Base-by-base conservation (phyloP, 2,888 invertebrate species). In the Agriopis leucophaearia region DNA sequence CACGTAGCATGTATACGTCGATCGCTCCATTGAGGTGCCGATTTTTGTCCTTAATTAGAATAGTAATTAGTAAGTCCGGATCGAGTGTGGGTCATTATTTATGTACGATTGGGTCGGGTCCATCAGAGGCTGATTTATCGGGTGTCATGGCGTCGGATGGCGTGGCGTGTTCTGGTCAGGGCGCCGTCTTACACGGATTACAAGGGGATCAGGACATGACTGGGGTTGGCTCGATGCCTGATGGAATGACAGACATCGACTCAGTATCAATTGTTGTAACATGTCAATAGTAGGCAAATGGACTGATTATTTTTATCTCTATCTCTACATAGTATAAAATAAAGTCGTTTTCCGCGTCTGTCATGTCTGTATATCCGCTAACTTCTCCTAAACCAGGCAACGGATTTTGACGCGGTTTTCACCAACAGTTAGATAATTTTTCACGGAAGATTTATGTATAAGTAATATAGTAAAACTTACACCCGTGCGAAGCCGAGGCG, bases 51-150 rank as follows among this genome's bases (percentile, higher is more conserved):
- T 76, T 81, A 79, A 79, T 82, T 76, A 74, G 71, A 73, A 72
- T 74, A 71, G 73, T 73, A 64, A 61, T 68, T 64, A 57, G 36
- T 69, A 45, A 42, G 56, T 48, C 40, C 45, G 50, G 65, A 44
- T 56, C 52, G 61, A 44, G 40, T 65, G 47, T 38, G 45, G 67
- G 67, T 69, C 69, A 66, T 71, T 73, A 73, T 69, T 74, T 73
- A 71, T 71, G 71, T 73, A 55, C 69, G 75, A 80, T 72, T 74
- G 71, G 78, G 78, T 73, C 66, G 73, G 76, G 67, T 69, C 80
- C 78, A 76, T 73, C 78, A 5, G 27, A 27, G 80, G 64, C 78
- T 88, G 88, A 89, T 89, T 88, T 88, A 88, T 88, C 81, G 85
- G 80, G 75, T 81, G 88, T 86, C 87, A 77, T 70, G 73, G 74